phyloP scores from a whole-genome alignment of 37 sponge, comb jelly and placozoan genomes.

The Spongilla lacustris region DNA sequence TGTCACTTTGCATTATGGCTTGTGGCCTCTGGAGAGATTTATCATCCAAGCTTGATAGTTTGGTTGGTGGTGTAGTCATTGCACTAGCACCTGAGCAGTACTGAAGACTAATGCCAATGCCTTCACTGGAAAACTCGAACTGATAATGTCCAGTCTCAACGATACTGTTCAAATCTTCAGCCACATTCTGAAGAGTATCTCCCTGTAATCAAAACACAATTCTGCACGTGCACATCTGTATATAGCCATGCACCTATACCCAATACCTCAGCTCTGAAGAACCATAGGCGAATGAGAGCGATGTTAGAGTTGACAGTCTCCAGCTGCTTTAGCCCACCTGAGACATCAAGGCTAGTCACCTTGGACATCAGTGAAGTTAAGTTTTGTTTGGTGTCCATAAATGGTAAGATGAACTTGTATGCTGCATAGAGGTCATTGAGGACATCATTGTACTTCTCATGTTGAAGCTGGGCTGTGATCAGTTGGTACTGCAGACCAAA shows the following conservation, averaged over 20 bases:
- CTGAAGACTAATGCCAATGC: background rate
- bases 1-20: background rate
- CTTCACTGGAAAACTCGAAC: constrained; percentile 24
- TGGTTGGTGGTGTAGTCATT: background rate
- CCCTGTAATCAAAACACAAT: constrained; percentile 26
- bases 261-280: constrained; percentile 79
- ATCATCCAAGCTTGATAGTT: background rate
- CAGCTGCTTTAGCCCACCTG: constrained; percentile 46
- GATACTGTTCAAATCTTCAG: constrained; percentile 55
- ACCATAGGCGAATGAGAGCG: constrained; percentile 84
- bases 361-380: constrained; percentile 50
- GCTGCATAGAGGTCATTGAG: constrained; percentile 66
- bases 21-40: background rate
- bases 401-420: constrained; percentile 52
- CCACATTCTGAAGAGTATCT: constrained; percentile 66
- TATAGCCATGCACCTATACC: too few relatives aligned
- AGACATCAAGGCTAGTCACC: constrained; percentile 48
- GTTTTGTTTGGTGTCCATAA: constrained; percentile 32
- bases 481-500: constrained; percentile 43
- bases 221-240: background rate
- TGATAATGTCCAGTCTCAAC: constrained; percentile 58
- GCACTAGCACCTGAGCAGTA: background rate
- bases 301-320: constrained; percentile 87
- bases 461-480: constrained; percentile 62
- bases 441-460: constrained; percentile 76